Percentiles rank a stretch among this genome's conserved stretches.
phyloP scores from a whole-genome alignment of 2,797 vertebrate genomes.

The Eospalax fontanierii region DNA sequence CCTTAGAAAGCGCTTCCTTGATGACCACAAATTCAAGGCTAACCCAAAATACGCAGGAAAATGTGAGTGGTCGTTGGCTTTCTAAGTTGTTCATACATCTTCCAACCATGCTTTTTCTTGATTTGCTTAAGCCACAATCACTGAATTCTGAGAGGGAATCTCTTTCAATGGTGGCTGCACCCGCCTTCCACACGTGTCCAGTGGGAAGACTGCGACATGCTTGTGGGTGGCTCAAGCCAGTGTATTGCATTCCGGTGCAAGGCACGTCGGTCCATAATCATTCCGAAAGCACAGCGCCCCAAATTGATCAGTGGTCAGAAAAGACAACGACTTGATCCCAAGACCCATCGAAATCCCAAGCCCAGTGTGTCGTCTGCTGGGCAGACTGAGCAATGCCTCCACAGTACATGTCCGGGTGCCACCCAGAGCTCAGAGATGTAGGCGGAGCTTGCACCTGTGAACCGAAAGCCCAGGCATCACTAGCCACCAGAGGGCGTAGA shows the following conservation, averaged over 20 bases:
- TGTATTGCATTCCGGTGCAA: accelerated
- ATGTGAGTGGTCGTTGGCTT: neutral
- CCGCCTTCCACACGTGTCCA: neutral
- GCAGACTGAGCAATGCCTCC: too few relatives aligned
- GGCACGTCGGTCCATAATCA: neutral
- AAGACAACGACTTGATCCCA: neutral
- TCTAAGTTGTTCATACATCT: neutral
- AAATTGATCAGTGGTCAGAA: accelerated
- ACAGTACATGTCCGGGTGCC: too few relatives aligned
- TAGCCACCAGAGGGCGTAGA: neutral
- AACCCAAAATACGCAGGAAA: neutral
- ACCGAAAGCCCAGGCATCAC: accelerated
- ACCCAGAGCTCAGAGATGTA: accelerated
- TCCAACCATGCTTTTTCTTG: neutral
- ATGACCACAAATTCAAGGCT: conserved; percentile 4
- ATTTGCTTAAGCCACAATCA: neutral
- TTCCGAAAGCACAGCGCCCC: accelerated
- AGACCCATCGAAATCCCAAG: neutral
- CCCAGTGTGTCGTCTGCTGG: accelerated
- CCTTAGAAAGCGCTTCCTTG: neutral
- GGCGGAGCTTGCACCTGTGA: neutral
- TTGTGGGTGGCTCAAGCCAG: neutral
- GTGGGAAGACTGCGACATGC: neutral
- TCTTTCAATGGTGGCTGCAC: neutral
- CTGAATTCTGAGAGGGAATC: neutral